Conservation (phyloP, 2,797 vertebrate species). For the Mormyrops boulengeri region DNA sequence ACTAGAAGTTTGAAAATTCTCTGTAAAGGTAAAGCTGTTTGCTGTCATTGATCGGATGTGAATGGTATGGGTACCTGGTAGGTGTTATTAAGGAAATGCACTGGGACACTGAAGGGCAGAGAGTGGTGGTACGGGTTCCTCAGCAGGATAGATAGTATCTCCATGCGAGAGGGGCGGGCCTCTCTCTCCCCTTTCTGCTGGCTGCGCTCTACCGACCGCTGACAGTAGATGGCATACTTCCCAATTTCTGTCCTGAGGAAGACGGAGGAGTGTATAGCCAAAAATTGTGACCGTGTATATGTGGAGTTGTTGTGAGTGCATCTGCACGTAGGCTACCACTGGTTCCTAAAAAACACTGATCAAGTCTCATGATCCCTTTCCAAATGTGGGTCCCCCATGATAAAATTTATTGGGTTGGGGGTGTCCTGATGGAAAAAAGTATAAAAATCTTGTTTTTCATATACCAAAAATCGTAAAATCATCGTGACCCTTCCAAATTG, state of each 20-base stretch:
- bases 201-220: slow-evolving; percentile 86
- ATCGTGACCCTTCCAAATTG: not conserved
- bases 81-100: slow-evolving; percentile 93
- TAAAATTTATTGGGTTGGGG: not conserved
- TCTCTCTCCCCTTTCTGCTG: slow-evolving; percentile 87
- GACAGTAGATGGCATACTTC: slow-evolving; percentile 94
- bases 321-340: not conserved
- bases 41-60: not conserved
- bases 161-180: slow-evolving; percentile 89
- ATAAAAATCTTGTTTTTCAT: not conserved
- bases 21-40: not conserved
- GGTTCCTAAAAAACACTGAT: not conserved
- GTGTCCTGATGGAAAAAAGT: not conserved
- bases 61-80: slow-evolving; percentile 73
- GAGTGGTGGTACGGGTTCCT: slow-evolving; percentile 97
- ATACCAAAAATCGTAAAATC: not conserved
- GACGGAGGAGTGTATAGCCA: not conserved
- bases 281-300: not conserved
- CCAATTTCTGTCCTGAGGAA: slow-evolving; percentile 82
- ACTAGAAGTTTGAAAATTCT: not conserved
- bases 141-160: slow-evolving; percentile 91
- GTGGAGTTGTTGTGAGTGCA: not conserved
- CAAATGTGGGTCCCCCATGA: not conserved
- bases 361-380: not conserved
- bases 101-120: slow-evolving; percentile 89